Conservation (phyloP, 1,140 invertebrate species). For the Drepana arcuata region DNA sequence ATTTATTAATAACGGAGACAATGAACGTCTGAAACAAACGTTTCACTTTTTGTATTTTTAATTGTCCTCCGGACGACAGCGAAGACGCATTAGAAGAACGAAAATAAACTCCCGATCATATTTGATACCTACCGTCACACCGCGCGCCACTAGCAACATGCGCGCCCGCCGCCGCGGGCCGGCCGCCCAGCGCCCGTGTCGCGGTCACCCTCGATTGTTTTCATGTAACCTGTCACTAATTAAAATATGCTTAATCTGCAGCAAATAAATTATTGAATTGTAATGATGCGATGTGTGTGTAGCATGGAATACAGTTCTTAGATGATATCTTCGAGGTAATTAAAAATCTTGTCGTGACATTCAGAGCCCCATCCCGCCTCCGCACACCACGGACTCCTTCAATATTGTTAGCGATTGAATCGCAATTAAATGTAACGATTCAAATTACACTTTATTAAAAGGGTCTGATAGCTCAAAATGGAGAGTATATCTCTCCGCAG, state of each 20-base stretch:
- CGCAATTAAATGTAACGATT: conserved; percentile 68
- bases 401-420: conserved; percentile 70
- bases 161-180: conserved; percentile 1
- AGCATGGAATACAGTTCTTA: conserved; percentile 54
- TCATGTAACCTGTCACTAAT: conserved; percentile 34
- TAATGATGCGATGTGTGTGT: conserved; percentile 60
- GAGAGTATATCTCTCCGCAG: conserved; percentile 39
- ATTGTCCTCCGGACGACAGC: conserved; percentile 63
- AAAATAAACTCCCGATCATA: conserved; percentile 68
- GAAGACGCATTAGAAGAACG: conserved; percentile 64
- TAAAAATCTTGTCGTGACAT: conserved; percentile 72
- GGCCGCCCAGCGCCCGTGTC: not conserved
- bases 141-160: not conserved
- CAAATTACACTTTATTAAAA: conserved; percentile 69
- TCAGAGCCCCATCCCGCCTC: conserved; percentile 59
- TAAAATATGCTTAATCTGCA: conserved; percentile 26
- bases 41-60: conserved; percentile 69
- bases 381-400: conserved; percentile 59
- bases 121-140: conserved; percentile 32
- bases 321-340: conserved; percentile 68
- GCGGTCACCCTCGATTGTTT: conserved; percentile 7
- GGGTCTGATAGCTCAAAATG: conserved; percentile 65
- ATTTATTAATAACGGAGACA: conserved; percentile 72
- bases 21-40: conserved; percentile 70
- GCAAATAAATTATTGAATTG: conserved; percentile 59